phyloP scores from a whole-genome alignment of 2,797 vertebrate species.

The Melanogrammus aeglefinus region DNA sequence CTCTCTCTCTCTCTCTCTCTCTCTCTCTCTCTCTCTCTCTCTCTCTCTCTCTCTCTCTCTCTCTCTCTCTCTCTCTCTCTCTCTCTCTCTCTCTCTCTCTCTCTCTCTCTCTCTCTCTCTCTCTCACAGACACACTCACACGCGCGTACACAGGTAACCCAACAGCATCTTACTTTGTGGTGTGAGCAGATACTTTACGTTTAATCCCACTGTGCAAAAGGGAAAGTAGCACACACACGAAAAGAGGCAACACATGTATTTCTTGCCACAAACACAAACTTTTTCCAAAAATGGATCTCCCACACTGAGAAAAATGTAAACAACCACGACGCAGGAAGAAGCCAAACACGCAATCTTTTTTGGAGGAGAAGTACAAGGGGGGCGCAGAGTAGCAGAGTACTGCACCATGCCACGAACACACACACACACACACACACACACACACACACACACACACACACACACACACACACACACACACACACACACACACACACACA shows the following conservation, averaged over 20 bases:
- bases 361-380: slow-evolving; percentile 40
- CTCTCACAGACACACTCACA: slow-evolving; percentile 9
- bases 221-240: neutral
- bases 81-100: neutral
- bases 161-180: slow-evolving; percentile 7
- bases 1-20: neutral
- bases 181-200: slow-evolving; percentile 17
- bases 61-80: slow-evolving; percentile 30
- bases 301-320: slow-evolving; percentile 17
- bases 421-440: slow-evolving; percentile 53
- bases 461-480: slow-evolving; percentile 22
- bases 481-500: no score
- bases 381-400: slow-evolving; percentile 31
- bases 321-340: slow-evolving; percentile 22
- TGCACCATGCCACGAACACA: no score
- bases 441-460: slow-evolving; percentile 33
- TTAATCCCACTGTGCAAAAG: slow-evolving; percentile 7
- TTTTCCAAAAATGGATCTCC: slow-evolving; percentile 22
- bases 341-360: slow-evolving; percentile 37
- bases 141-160: slow-evolving; percentile 3
- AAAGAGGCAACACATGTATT: slow-evolving; percentile 15
- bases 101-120: neutral
- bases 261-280: slow-evolving; percentile 26
- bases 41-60: no score
- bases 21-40: no score